Evolutionary conservation across 2,113 vertebrate species (phyloP).

Genomic region (Speoplatyrhinus poulsoni): DNA sequence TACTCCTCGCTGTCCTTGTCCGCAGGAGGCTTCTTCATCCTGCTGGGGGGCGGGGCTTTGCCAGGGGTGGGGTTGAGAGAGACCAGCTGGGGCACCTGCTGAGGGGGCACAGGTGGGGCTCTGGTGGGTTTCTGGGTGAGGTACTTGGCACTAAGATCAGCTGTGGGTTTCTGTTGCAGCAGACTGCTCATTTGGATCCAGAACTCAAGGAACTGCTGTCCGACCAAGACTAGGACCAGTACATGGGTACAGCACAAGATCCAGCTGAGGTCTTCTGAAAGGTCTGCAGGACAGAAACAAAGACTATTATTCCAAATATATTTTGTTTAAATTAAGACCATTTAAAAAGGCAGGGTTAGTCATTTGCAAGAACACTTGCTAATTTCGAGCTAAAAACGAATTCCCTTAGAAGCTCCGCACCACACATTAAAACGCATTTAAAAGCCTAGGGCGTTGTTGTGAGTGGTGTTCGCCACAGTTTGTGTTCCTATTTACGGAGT

Average conservation of each 20-base stretch:
- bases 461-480: no score
- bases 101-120: slow-evolving; percentile 46
- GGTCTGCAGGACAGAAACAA: no score
- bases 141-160: slow-evolving; percentile 83
- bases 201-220: slow-evolving; percentile 33
- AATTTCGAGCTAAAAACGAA: no score
- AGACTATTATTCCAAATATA: no score
- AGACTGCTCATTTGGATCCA: slow-evolving; percentile 91
- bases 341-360: no score
- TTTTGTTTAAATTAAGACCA: no score
- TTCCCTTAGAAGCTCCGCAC: no score
- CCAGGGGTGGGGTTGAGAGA: slow-evolving; percentile 75
- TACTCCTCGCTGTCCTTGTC: slow-evolving; percentile 96
- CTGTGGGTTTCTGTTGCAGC: slow-evolving; percentile 76
- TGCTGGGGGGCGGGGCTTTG: slow-evolving; percentile 84
- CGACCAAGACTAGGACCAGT: slow-evolving; percentile 2
- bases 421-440: no score
- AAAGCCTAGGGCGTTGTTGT: no score
- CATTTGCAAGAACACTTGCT: no score
- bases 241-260: slow-evolving; percentile 8
- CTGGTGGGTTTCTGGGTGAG: slow-evolving; percentile 82
- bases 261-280: neutral
- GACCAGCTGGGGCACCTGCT: slow-evolving; percentile 81
- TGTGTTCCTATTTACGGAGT: no score
- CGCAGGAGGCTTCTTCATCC: slow-evolving; percentile 83